Conservation (phyloP, 92 coral and sea anemone species). For the Diadumene lineata region DNA sequence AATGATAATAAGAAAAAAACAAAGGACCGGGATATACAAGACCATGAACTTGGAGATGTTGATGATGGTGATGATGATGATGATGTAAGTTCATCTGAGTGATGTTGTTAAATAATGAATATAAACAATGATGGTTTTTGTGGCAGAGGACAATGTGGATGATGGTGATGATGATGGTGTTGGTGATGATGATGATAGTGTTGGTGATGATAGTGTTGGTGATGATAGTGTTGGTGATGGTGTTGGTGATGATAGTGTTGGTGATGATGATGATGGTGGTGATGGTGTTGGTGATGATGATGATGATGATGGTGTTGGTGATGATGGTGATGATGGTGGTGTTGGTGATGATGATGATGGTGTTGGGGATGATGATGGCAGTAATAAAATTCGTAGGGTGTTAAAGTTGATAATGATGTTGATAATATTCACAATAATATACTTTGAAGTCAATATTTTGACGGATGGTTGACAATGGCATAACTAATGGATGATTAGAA, state of each 20-base stretch:
- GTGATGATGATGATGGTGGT: neutral
- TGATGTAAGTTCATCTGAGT: slow-evolving; percentile 9
- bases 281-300: neutral
- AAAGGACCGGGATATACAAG: slow-evolving; percentile 32
- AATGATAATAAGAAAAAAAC: slow-evolving; percentile 39
- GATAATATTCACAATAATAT: too few species aligned
- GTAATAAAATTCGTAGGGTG: too few species aligned
- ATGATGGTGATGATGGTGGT: neutral
- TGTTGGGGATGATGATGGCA: too few species aligned
- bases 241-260: neutral
- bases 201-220: neutral
- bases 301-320: neutral
- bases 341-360: neutral
- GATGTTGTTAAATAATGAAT: neutral
- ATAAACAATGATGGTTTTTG: neutral
- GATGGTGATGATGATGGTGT: neutral
- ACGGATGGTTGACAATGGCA: too few species aligned
- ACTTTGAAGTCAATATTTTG: too few species aligned
- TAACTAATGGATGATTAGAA: too few species aligned
- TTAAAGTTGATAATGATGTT: too few species aligned
- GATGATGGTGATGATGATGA: slow-evolving; percentile 56
- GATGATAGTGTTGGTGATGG: neutral
- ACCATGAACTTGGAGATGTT: slow-evolving; percentile 41
- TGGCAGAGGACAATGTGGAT: too few species aligned
- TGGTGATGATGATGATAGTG: neutral